Base-by-base conservation (phyloP, 2,113 vertebrate species). In the Nothobranchius kuhntae region DNA sequence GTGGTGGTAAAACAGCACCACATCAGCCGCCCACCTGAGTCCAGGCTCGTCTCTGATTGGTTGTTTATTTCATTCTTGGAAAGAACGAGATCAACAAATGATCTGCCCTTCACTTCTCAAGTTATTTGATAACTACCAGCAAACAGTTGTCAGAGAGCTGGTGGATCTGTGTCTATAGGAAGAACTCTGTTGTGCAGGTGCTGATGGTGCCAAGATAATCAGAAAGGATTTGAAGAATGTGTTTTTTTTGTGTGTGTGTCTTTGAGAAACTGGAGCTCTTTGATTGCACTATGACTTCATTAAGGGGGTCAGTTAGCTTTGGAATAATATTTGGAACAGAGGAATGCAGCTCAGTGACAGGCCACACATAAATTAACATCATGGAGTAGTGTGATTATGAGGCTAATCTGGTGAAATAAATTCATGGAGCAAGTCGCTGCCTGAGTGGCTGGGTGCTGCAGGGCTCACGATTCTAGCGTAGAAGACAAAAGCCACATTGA, bases 151-250 rank as follows among this genome's bases (percentile, higher is more conserved):
- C 9, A 26, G 12, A 78, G 64, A 80, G 81, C 53, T 61, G 74
- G 84, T 77, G 77, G 84, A 77, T 80, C 56, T 71, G 84, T 70
- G 80, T 87, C 81, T 74, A 51, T 83, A 77, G 84, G 80, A 79
- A 83, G 71, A 86, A 72, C 75, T 58, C 68, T 55, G 77, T 75
- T 79, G 75, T 77, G 70, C 75, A 57, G 68, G 72, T 53, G 78
- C 65, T 46, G 56, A 64, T n/a, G 72, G 78, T 85, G 89, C 89
- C 89, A 89, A 89, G 75, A 89, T 80, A 83, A 90, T 88, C 86
- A 86, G 69, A 40, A 79, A 53, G 77, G 80, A 78, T 78, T 78
- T 68, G 78, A 76, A 70, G 84, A 83, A 86, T 87, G 76, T 77
- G 61, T 78, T 84, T 80, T 54, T 57, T 72, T 30, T 30, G 2